Percentiles rank a stretch among this genome's conserved stretches.
Conservation (phyloP, 2,888 invertebrate species). For the Heliconius hortense region DNA sequence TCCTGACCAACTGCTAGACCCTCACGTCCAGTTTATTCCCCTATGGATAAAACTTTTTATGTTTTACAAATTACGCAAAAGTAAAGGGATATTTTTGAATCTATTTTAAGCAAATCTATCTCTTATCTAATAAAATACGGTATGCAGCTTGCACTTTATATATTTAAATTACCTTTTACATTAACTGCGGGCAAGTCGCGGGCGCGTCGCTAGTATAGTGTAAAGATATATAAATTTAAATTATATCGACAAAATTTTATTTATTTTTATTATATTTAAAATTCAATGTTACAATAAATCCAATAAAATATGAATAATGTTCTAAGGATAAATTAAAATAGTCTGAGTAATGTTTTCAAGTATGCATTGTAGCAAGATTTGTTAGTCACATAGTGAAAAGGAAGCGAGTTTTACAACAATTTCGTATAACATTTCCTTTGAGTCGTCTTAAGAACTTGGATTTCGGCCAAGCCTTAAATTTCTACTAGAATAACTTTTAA, state of each 20-base stretch:
- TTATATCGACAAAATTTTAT: neutral
- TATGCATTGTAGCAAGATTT: conserved; percentile 36
- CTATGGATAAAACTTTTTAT: too few relatives aligned
- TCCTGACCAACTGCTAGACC: too few relatives aligned
- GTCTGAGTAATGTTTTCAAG: conserved; percentile 27
- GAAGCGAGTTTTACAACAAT: conserved; percentile 34
- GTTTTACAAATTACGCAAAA: too few relatives aligned
- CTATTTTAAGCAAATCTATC: too few relatives aligned
- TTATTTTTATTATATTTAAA: neutral
- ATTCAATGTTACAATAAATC: conserved; percentile 8
- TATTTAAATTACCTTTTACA: too few relatives aligned
- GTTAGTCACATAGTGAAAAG: conserved; percentile 36
- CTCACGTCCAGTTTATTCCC: too few relatives aligned
- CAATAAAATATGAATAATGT: conserved; percentile 7
- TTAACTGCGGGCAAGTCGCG: too few relatives aligned
- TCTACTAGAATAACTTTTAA: conserved; percentile 23
- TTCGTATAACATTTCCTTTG: conserved; percentile 29
- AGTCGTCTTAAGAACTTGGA: conserved; percentile 31
- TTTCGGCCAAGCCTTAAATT: conserved; percentile 29
- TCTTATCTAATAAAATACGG: too few relatives aligned
- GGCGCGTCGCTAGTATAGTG: neutral
- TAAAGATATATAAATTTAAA: neutral
- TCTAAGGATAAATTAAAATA: conserved; percentile 25
- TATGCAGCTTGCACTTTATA: too few relatives aligned
- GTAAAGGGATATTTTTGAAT: too few relatives aligned